phyloP scores from a whole-genome alignment of 2,888 invertebrate species.

The Linyphia triangularis region DNA sequence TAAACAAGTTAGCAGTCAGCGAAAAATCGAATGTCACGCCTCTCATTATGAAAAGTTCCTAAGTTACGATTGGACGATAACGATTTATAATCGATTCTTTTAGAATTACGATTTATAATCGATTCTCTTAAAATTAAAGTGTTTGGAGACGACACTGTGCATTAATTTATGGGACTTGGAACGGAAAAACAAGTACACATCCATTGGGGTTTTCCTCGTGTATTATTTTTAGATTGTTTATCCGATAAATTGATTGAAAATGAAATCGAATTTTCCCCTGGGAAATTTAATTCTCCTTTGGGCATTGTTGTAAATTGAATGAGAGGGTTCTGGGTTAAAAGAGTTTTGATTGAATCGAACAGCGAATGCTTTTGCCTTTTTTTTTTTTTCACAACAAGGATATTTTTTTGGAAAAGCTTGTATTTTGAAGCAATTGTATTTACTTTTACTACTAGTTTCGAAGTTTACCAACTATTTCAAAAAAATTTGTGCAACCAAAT shows the following conservation, averaged over 20 bases:
- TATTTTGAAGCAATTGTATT: neutral
- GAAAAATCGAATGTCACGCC: neutral
- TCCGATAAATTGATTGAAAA: slow-evolving; percentile 47
- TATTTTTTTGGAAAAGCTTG: neutral
- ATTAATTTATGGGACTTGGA: slow-evolving; percentile 32
- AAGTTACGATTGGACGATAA: neutral
- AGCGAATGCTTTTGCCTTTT: neutral
- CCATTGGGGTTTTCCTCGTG: slow-evolving; percentile 1
- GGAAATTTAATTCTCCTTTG: slow-evolving; percentile 37
- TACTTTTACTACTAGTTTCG: neutral
- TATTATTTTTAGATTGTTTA: slow-evolving; percentile 28
- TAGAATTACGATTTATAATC: slow-evolving; percentile 16
- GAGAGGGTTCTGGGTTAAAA: slow-evolving; percentile 12
- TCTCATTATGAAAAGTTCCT: neutral
- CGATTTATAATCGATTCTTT: slow-evolving; percentile 16
- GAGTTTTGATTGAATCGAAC: slow-evolving; percentile 28
- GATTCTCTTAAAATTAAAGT: slow-evolving; percentile 9
- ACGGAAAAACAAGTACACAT: neutral
- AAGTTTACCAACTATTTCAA: no score
- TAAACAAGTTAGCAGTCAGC: neutral
- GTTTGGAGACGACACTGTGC: neutral
- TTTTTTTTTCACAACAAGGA: neutral
- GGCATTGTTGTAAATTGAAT: slow-evolving; percentile 8
- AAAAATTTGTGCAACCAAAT: no score
- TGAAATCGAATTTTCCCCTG: slow-evolving; percentile 29